Evolutionary conservation across 2,888 invertebrate genomes (phyloP).

Genomic region (Odontocolon sp.): DNA sequence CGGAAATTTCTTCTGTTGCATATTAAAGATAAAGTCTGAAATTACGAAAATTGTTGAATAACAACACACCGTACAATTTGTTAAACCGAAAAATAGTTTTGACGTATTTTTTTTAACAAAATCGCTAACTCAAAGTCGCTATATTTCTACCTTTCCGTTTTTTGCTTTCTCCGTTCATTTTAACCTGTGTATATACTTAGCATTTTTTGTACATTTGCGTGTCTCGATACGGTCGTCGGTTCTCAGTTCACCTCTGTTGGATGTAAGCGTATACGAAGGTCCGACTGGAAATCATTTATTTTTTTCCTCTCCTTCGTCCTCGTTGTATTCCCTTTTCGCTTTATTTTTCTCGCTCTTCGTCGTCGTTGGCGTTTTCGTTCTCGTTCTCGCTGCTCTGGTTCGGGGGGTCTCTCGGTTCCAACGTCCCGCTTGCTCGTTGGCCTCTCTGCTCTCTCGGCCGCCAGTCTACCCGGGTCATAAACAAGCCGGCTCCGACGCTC

Average conservation of each 20-base stretch:
- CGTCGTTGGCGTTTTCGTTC: constrained; percentile 7
- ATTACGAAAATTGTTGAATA: constrained; percentile 5
- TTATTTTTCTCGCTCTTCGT: neutral
- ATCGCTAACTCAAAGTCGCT: constrained; percentile 1
- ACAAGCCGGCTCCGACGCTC: constrained; percentile 70
- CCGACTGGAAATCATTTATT: constrained; percentile 6
- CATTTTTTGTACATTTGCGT: constrained; percentile 8
- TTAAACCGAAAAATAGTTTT: too few species aligned
- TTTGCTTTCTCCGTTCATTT: constrained; percentile 9
- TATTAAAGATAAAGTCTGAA: too few species aligned
- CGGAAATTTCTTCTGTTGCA: too few species aligned
- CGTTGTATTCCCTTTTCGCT: neutral
- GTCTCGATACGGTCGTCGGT: neutral
- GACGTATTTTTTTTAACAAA: neutral
- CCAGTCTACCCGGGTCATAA: constrained; percentile 65
- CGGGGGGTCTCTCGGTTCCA: neutral
- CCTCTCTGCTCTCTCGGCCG: constrained; percentile 23
- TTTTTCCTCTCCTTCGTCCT: neutral
- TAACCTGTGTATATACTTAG: constrained; percentile 3
- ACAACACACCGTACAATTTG: constrained; percentile 24
- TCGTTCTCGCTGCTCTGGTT: constrained; percentile 8
- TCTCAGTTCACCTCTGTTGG: neutral
- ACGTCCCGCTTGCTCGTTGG: neutral
- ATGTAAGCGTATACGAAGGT: constrained; percentile 7
- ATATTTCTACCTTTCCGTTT: constrained; percentile 14